Conservation (phyloP, 1,140 invertebrate genomes). For the Meloidogyne hapla region DNA sequence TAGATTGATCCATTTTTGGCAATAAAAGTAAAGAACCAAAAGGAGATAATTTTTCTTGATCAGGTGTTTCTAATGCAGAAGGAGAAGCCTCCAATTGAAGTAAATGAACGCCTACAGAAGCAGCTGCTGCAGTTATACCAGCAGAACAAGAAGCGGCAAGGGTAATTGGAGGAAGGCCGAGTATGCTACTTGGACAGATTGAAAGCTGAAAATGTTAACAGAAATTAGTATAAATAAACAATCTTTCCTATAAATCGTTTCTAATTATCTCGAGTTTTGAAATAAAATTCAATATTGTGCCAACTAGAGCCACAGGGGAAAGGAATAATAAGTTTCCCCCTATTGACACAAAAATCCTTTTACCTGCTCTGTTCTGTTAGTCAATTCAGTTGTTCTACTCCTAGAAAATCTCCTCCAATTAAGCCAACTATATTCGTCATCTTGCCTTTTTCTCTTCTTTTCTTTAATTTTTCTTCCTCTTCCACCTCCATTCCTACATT, state of each 20-base stretch:
- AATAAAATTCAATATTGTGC: too few species aligned
- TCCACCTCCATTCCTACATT: neutral
- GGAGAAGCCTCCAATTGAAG: conserved; percentile 14
- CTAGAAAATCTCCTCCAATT: conserved; percentile 20
- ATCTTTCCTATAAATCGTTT: too few species aligned
- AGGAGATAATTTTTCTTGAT: neutral
- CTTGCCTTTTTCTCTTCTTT: neutral
- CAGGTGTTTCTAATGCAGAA: neutral
- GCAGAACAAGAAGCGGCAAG: conserved; percentile 23
- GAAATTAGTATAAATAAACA: too few species aligned
- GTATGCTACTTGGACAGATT: conserved; percentile 4
- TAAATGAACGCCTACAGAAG: conserved; percentile 19
- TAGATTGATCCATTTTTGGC: neutral
- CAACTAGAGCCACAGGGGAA: too few species aligned
- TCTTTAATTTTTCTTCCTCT: neutral
- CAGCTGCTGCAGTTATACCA: conserved; percentile 22
- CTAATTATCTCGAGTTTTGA: too few species aligned
- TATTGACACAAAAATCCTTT: too few species aligned
- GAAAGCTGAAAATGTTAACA: conserved; percentile 18
- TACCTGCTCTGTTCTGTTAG: conserved; percentile 22
- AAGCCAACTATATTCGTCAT: neutral
- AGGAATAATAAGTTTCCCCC: too few species aligned
- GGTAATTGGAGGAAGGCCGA: conserved; percentile 19
- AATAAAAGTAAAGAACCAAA: conserved; percentile 3
- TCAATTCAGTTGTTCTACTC: neutral